Percentiles rank a stretch among this genome's conserved stretches.
Conservation (phyloP, 2,888 invertebrate genomes). For the Drosophila gaucha region DNA sequence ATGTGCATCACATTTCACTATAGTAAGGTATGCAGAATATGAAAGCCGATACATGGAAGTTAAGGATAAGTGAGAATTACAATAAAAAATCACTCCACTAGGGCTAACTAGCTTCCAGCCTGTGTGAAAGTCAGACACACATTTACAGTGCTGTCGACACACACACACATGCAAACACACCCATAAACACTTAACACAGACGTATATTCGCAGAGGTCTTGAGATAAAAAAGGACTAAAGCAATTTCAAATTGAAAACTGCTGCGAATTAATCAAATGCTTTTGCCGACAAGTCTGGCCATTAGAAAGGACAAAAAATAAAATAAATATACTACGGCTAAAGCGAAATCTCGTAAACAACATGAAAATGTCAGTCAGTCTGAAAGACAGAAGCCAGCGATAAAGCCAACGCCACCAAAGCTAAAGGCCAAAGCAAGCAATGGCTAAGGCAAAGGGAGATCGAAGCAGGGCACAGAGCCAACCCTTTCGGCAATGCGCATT, state of each 20-base stretch:
- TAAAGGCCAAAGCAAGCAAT: conserved; percentile 40
- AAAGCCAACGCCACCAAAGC: conserved; percentile 46
- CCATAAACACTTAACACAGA: neutral
- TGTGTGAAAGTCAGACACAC: conserved; percentile 11
- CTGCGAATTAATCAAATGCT: conserved; percentile 77
- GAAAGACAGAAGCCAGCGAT: conserved; percentile 55
- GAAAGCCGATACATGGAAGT: too few species aligned
- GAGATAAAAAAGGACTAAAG: conserved; percentile 54
- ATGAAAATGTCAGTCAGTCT: conserved; percentile 67
- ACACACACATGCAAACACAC: conserved; percentile 3
- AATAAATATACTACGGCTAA: conserved; percentile 35
- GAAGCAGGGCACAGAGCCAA: conserved; percentile 33
- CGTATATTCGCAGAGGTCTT: conserved; percentile 12
- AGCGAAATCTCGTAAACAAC: conserved; percentile 44
- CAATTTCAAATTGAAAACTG: conserved; percentile 77
- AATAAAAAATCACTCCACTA: conserved; percentile 59
- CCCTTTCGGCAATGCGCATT: conserved; percentile 51
- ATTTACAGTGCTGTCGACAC: conserved; percentile 46
- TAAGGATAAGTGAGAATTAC: neutral
- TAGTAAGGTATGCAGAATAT: neutral
- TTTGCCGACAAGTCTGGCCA: conserved; percentile 49
- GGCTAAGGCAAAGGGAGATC: conserved; percentile 28
- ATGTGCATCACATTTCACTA: neutral
- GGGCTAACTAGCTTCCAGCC: conserved; percentile 50
- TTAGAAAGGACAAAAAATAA: conserved; percentile 22